Conservation (phyloP, 2,113 vertebrate species). For the Forbesichthys papilliferus region DNA sequence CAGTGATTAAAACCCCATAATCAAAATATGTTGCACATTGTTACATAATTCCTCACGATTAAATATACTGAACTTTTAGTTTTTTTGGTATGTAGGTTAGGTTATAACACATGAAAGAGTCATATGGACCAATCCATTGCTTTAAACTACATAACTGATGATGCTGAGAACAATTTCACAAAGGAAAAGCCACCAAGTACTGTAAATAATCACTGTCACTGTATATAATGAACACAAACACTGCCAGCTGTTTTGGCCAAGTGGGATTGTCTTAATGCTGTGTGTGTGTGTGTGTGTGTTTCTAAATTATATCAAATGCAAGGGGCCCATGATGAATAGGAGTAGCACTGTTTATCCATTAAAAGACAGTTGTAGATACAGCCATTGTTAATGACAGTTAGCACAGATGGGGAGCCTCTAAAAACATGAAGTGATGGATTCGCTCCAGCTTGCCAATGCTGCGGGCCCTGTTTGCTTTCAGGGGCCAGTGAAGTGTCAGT, state of each 20-base stretch:
- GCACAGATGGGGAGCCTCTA: slow-evolving; percentile 71
- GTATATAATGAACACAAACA: slow-evolving; percentile 13
- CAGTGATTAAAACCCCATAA: no score
- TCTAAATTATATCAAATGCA: slow-evolving; percentile 45
- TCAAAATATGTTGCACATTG: background rate
- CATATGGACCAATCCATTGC: slow-evolving; percentile 28
- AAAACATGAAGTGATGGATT: slow-evolving; percentile 75
- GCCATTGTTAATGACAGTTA: slow-evolving; percentile 67
- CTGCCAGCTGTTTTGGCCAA: slow-evolving; percentile 17
- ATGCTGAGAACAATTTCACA: slow-evolving; percentile 33
- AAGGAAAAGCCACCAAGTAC: slow-evolving; percentile 22
- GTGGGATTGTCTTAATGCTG: slow-evolving; percentile 23
- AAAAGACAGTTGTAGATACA: slow-evolving; percentile 54
- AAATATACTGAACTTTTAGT: slow-evolving; percentile 10
- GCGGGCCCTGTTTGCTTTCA: slow-evolving; percentile 73
- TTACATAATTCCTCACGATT: background rate
- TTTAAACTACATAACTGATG: slow-evolving; percentile 35
- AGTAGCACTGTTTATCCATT: slow-evolving; percentile 52
- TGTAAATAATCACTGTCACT: slow-evolving; percentile 33
- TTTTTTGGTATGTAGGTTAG: slow-evolving; percentile 13
- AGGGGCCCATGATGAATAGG: slow-evolving; percentile 40
- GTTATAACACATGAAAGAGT: slow-evolving; percentile 28
- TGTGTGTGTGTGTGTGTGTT: slow-evolving; percentile 16
- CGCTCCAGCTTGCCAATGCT: slow-evolving; percentile 69
- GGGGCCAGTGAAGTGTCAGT: slow-evolving; percentile 73